Conservation (phyloP, 2,113 vertebrate genomes). For the Caretta caretta region DNA sequence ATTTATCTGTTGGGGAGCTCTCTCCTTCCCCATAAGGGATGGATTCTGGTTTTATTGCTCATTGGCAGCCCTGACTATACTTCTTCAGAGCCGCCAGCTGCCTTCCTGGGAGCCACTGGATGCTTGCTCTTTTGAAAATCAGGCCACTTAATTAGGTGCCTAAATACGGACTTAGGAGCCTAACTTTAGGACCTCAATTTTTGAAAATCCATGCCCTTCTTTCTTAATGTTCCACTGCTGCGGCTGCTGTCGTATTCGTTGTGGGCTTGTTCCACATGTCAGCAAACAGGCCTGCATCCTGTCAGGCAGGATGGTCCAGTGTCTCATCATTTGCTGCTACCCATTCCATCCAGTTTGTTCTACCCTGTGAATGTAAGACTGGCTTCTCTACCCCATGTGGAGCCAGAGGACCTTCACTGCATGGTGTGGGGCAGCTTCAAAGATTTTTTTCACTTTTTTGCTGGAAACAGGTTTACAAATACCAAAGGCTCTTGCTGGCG, state of each 20-base stretch:
- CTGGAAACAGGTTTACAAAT: background rate
- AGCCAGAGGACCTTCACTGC: fast-evolving
- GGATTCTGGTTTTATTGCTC: fast-evolving
- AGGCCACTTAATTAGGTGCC: fast-evolving
- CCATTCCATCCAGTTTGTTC: background rate
- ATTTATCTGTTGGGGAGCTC: fast-evolving
- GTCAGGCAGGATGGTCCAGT: background rate
- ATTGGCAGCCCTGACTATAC: too few species aligned
- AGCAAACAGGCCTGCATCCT: background rate
- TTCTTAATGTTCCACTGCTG: background rate
- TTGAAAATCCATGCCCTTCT: background rate
- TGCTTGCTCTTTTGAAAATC: fast-evolving
- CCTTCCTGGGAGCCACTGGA: too few species aligned
- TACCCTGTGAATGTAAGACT: background rate
- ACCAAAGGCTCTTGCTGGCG: too few species aligned
- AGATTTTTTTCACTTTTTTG: too few species aligned
- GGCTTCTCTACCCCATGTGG: background rate
- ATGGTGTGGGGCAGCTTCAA: background rate
- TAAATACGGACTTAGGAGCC: background rate
- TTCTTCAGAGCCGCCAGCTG: background rate
- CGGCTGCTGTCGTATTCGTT: background rate
- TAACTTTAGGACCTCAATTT: background rate
- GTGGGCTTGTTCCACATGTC: background rate
- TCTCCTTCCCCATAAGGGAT: fast-evolving
- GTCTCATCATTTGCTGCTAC: fast-evolving